phyloP scores from a whole-genome alignment of 1,140 invertebrate genomes.

The Chlorops oryzae region DNA sequence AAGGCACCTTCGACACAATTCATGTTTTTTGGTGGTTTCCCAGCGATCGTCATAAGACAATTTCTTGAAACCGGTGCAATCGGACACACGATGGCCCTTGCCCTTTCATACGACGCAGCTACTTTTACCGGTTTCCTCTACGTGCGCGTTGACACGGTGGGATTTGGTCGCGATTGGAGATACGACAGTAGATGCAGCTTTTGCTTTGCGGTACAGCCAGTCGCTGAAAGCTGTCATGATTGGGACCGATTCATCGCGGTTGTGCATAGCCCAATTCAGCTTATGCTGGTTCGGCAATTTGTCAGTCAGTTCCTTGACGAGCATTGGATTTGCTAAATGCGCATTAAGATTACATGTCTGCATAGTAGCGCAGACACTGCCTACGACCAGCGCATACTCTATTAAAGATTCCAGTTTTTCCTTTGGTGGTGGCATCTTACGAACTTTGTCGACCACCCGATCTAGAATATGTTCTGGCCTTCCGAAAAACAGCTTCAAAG shows the following conservation, averaged over 20 bases:
- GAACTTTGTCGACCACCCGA: background rate
- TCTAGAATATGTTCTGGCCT: slow-evolving; percentile 7
- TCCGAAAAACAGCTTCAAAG: slow-evolving; percentile 7
- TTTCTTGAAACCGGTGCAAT: too few relatives aligned
- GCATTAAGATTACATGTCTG: slow-evolving; percentile 3
- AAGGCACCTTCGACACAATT: too few relatives aligned
- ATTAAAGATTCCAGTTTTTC: slow-evolving; percentile 5
- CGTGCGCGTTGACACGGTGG: too few relatives aligned
- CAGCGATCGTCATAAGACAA: too few relatives aligned
- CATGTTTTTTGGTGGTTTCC: too few relatives aligned
- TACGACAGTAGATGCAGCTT: background rate
- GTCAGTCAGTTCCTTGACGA: slow-evolving; percentile 3
- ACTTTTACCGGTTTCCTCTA: too few relatives aligned
- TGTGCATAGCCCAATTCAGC: slow-evolving; percentile 9
- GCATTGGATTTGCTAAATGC: slow-evolving; percentile 4
- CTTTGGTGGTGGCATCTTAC: slow-evolving; percentile 1
- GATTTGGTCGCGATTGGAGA: too few relatives aligned
- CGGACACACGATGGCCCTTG: too few relatives aligned
- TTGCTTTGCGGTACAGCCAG: background rate
- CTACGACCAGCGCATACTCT: slow-evolving; percentile 3
- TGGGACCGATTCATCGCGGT: background rate
- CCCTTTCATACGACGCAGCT: too few relatives aligned
- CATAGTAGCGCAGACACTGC: slow-evolving; percentile 8
- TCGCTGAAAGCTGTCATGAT: background rate
- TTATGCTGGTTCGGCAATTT: slow-evolving; percentile 8